Conservation (phyloP, 1,140 invertebrate species). For the Drosophila quadrilineata region DNA sequence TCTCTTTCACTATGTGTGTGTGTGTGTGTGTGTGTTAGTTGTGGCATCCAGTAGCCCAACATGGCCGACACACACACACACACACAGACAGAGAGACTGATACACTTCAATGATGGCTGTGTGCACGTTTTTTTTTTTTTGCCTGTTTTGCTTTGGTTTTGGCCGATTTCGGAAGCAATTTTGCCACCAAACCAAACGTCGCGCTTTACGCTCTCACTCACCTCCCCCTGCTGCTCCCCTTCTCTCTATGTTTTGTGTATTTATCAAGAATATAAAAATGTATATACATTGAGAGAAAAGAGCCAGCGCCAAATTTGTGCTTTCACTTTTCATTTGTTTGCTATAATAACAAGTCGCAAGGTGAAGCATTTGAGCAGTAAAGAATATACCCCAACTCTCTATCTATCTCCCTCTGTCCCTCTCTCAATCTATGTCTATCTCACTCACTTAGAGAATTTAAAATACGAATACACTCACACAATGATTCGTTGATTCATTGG, state of each 20-base stretch:
- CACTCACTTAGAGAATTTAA: conserved; percentile 57
- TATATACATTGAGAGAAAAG: conserved; percentile 29
- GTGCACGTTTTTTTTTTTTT: conserved; percentile 8
- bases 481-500: not conserved
- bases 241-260: conserved; percentile 10
- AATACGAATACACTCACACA: conserved; percentile 6
- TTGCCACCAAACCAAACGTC: conserved; percentile 69
- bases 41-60: conserved; percentile 51
- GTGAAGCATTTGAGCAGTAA: conserved; percentile 70
- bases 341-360: conserved; percentile 74
- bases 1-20: not conserved
- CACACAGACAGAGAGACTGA: conserved; percentile 36
- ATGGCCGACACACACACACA: conserved; percentile 51
- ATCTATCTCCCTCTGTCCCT: too few relatives aligned
- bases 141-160: conserved; percentile 47
- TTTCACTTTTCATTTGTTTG: conserved; percentile 80
- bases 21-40: conserved; percentile 45
- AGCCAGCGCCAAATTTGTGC: conserved; percentile 72
- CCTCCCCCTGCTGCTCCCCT: not conserved
- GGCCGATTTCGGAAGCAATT: conserved; percentile 77
- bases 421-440: too few relatives aligned
- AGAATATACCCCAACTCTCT: too few relatives aligned
- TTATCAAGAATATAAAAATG: conserved; percentile 1
- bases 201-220: conserved; percentile 41
- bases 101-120: conserved; percentile 22